Evolutionary conservation across 2,113 vertebrate genomes (phyloP).

Genomic region (Scortum barcoo): DNA sequence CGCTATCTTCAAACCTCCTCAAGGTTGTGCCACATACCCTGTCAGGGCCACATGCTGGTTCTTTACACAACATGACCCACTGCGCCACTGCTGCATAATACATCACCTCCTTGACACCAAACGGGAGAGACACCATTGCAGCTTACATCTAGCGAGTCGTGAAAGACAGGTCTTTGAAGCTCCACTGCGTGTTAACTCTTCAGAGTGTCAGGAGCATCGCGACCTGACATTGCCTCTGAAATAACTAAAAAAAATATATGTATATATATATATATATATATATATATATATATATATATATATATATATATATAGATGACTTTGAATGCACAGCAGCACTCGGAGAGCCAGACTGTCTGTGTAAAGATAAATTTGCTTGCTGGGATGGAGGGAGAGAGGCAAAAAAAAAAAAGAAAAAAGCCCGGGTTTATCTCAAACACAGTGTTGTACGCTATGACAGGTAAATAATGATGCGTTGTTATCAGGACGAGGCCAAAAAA

Average conservation of each 20-base stretch:
- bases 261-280: background rate
- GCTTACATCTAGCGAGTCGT: slow-evolving; percentile 59
- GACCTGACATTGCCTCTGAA: slow-evolving; percentile 60
- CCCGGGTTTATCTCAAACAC: slow-evolving; percentile 57
- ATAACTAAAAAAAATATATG: slow-evolving; percentile 18
- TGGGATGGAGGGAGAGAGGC: background rate
- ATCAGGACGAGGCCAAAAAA: slow-evolving; percentile 53
- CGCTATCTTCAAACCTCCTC: slow-evolving; percentile 45
- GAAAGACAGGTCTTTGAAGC: slow-evolving; percentile 69
- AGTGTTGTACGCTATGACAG: slow-evolving; percentile 54
- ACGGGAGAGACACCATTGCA: slow-evolving; percentile 49
- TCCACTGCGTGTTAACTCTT: slow-evolving; percentile 59
- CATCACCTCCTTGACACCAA: slow-evolving; percentile 73
- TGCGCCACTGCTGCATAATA: slow-evolving; percentile 67
- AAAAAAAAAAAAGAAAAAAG: background rate
- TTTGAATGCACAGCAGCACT: slow-evolving; percentile 54
- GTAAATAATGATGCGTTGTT: slow-evolving; percentile 72
- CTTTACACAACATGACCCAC: slow-evolving; percentile 63
- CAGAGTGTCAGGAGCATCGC: slow-evolving; percentile 50
- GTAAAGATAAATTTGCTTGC: slow-evolving; percentile 45
- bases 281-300: background rate
- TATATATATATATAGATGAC: background rate
- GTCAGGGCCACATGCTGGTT: slow-evolving; percentile 52
- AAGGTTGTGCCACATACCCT: slow-evolving; percentile 53
- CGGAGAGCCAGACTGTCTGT: slow-evolving; percentile 36